phyloP scores from a whole-genome alignment of 1,140 invertebrate species.

The Lethrus apterus region DNA sequence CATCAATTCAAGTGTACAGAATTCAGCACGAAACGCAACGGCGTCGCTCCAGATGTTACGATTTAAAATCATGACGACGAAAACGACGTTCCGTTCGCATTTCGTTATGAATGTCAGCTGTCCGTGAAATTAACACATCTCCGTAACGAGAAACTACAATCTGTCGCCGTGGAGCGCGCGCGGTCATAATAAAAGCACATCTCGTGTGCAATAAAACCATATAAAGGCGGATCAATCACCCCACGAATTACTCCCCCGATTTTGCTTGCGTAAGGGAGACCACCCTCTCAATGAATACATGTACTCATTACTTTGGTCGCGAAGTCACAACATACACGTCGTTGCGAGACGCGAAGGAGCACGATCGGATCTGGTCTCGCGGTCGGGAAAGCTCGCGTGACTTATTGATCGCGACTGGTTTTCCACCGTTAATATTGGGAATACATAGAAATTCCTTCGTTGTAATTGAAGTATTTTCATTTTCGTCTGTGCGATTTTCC shows the following conservation, averaged over 20 bases:
- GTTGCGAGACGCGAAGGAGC: neutral
- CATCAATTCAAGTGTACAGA: too few species aligned
- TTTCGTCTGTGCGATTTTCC: too few species aligned
- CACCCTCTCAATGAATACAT: slow-evolving; percentile 33
- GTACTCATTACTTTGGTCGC: slow-evolving; percentile 31
- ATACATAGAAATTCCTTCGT: slow-evolving; percentile 12
- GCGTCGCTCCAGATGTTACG: neutral
- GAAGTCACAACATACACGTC: slow-evolving; percentile 21
- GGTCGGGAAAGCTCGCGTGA: slow-evolving; percentile 7
- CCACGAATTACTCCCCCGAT: slow-evolving; percentile 22
- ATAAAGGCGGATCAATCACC: slow-evolving; percentile 32
- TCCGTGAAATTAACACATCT: slow-evolving; percentile 25
- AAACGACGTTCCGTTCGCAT: neutral
- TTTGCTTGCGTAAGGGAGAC: slow-evolving; percentile 27
- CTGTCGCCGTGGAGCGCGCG: slow-evolving; percentile 22
- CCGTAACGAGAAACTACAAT: slow-evolving; percentile 25
- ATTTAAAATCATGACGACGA: neutral
- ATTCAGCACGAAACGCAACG: too few species aligned
- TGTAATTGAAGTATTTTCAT: too few species aligned
- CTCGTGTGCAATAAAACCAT: slow-evolving; percentile 32
- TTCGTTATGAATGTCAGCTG: slow-evolving; percentile 14
- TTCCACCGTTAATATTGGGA: slow-evolving; percentile 6
- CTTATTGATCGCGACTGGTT: slow-evolving; percentile 17
- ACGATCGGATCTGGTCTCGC: slow-evolving; percentile 1
- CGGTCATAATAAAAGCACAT: slow-evolving; percentile 31